phyloP scores from a whole-genome alignment of 2,797 vertebrate genomes.

The Enteromius afrohamiltoni region DNA sequence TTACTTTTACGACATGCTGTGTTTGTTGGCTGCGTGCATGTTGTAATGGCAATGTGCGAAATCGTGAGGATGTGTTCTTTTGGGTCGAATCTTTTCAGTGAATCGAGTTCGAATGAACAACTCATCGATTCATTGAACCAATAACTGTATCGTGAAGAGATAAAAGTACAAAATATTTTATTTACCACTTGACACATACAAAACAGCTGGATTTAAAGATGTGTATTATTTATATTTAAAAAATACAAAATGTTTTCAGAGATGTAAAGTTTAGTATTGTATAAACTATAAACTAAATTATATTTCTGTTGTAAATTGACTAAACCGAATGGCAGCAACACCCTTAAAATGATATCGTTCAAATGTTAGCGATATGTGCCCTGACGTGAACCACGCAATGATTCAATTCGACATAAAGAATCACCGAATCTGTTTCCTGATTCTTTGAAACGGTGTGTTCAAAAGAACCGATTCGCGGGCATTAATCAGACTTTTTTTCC shows the following conservation, averaged over 20 bases:
- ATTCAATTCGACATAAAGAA: background rate
- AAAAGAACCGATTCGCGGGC: background rate
- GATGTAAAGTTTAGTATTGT: background rate
- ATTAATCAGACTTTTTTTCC: background rate
- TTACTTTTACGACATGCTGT: background rate
- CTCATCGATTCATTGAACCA: background rate
- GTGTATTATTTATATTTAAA: background rate
- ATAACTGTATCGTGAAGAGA: too few relatives aligned
- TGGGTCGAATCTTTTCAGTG: background rate
- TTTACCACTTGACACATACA: background rate
- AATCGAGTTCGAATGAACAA: background rate
- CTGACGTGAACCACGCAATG: background rate
- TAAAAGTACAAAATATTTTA: background rate
- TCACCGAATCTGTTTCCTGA: background rate
- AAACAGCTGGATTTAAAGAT: background rate
- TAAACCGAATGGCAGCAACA: background rate
- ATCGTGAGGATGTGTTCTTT: background rate
- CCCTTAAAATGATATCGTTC: too few relatives aligned
- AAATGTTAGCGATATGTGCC: background rate
- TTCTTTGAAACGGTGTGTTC: background rate
- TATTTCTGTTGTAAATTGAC: background rate
- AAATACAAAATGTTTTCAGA: background rate
- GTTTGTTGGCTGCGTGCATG: slow-evolving; percentile 12
- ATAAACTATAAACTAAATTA: background rate
- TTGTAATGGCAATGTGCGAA: background rate